phyloP scores from a whole-genome alignment of 2,888 invertebrate species.

The Brachypalpus laphriformis region DNA sequence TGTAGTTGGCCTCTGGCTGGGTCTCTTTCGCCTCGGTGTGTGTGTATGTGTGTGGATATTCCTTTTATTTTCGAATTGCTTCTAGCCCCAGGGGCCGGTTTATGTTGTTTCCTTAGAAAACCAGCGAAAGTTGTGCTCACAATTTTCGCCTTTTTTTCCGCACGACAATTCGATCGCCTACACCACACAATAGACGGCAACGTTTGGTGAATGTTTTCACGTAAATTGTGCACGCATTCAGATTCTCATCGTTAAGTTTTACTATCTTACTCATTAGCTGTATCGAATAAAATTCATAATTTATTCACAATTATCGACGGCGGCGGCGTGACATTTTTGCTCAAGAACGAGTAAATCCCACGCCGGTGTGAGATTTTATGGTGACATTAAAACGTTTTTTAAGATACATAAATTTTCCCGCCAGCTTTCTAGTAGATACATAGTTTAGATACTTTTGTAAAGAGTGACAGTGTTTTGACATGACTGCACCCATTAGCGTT shows the following conservation, averaged over 20 bases:
- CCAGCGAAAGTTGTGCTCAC: constrained; percentile 68
- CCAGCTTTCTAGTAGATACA: constrained; percentile 4
- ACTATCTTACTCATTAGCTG: constrained; percentile 12
- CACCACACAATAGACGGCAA: constrained; percentile 49
- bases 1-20: constrained; percentile 12
- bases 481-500: constrained; percentile 27
- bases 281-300: constrained; percentile 47
- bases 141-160: constrained; percentile 43
- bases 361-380: constrained; percentile 6
- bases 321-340: constrained; percentile 15
- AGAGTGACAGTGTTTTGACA: constrained; percentile 50
- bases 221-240: constrained; percentile 33
- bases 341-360: constrained; percentile 14
- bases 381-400: background rate
- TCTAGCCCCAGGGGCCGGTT: constrained; percentile 56
- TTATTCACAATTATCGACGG: constrained; percentile 27
- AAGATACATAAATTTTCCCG: constrained; percentile 1
- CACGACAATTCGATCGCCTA: constrained; percentile 64
- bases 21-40: no score
- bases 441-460: background rate
- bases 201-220: no score
- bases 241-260: constrained; percentile 36
- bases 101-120: background rate
- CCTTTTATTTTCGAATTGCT: constrained; percentile 59
- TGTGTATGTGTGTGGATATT: constrained; percentile 15